A percentile compares a stretch with the other conserved stretches of the same genome.
Evolutionary conservation across 2,797 vertebrate species (phyloP).

Genomic region (Molossus alvarezi): DNA sequence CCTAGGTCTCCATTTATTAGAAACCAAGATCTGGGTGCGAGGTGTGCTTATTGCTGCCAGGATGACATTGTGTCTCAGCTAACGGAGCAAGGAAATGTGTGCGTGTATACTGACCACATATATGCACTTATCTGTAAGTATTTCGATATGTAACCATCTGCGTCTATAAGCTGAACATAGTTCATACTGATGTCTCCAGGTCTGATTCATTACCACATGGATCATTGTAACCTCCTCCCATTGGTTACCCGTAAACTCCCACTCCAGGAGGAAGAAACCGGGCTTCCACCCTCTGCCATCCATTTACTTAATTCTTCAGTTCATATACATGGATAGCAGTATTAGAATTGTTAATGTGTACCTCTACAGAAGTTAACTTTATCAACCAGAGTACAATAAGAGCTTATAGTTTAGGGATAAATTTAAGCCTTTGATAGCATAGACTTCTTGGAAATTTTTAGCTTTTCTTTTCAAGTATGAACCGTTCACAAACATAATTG

Average conservation of each 20-base stretch:
- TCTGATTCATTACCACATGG: background rate
- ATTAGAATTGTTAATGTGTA: background rate
- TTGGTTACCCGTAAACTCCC: background rate
- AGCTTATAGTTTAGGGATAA: background rate
- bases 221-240: background rate
- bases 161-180: background rate
- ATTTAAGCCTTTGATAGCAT: background rate
- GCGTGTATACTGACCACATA: background rate
- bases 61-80: background rate
- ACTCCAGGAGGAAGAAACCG: background rate
- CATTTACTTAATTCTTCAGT: background rate
- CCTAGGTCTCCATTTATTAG: background rate
- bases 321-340: background rate
- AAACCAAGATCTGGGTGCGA: background rate
- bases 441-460: background rate
- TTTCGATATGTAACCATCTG: background rate
- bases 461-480: background rate
- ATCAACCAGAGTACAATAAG: background rate
- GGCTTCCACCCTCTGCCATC: background rate
- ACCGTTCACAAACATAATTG: background rate
- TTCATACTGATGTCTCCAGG: background rate
- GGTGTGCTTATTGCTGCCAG: background rate
- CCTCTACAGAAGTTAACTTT: background rate
- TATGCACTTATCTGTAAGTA: background rate
- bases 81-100: background rate